Evolutionary conservation across 2,797 vertebrate genomes (phyloP).

Genomic region (Mionectes olivaceus): DNA sequence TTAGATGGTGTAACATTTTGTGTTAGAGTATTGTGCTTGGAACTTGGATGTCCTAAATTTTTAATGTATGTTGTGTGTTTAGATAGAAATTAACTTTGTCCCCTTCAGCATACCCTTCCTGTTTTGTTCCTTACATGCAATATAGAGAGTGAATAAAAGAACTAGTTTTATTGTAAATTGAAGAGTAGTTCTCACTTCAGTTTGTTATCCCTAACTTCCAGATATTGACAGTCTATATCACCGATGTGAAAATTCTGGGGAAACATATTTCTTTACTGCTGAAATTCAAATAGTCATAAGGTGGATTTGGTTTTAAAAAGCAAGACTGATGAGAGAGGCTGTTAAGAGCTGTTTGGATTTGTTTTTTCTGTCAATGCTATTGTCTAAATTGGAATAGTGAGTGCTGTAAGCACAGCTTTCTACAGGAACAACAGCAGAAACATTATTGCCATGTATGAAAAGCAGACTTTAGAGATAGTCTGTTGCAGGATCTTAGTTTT

Average conservation of each 20-base stretch:
- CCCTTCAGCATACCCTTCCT: background rate
- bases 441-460: background rate
- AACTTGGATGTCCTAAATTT: background rate
- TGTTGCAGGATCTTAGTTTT: background rate
- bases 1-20: background rate
- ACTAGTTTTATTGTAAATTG: background rate
- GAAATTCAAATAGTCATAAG: background rate
- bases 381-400: background rate
- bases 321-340: background rate
- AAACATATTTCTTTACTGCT: background rate
- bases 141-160: background rate
- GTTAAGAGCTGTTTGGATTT: background rate
- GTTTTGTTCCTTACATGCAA: background rate
- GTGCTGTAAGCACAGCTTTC: background rate
- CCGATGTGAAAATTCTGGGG: background rate
- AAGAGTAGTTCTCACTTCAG: background rate
- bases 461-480: background rate
- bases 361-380: background rate
- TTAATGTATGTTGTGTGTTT: background rate
- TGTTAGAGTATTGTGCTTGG: background rate
- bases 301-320: background rate
- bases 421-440: background rate
- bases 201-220: background rate
- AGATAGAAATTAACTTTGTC: background rate
- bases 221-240: background rate